A percentile compares a stretch with the other conserved stretches of the same genome.
Conservation (phyloP, 2,888 invertebrate genomes). For the Lepidocyrtoides sp. region DNA sequence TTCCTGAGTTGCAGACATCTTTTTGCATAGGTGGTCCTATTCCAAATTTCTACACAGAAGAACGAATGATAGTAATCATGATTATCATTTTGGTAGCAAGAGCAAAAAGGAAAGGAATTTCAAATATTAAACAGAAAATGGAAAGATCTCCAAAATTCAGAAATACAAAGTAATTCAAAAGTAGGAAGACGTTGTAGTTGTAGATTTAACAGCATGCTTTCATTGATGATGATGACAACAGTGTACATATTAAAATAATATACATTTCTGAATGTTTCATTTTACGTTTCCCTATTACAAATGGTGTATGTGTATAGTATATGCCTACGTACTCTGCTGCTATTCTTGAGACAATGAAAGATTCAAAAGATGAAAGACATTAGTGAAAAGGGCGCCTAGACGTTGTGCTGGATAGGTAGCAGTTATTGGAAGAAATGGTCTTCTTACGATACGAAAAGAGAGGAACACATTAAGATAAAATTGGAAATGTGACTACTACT, state of each 20-base stretch:
- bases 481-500: slow-evolving; percentile 62
- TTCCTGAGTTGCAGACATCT: slow-evolving; percentile 8
- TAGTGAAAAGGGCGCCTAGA: background rate
- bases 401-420: slow-evolving; percentile 6
- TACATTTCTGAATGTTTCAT: slow-evolving; percentile 47
- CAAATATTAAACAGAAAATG: background rate
- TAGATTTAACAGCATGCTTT: background rate
- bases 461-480: slow-evolving; percentile 62
- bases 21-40: background rate
- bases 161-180: slow-evolving; percentile 21
- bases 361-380: slow-evolving; percentile 30
- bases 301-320: too few relatives aligned
- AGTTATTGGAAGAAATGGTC: background rate
- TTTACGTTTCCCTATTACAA: background rate
- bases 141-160: background rate
- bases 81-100: background rate
- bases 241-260: slow-evolving; percentile 42
- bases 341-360: slow-evolving; percentile 35
- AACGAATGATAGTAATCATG: background rate
- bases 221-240: slow-evolving; percentile 7
- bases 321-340: too few relatives aligned
- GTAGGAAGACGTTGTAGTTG: background rate
- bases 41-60: background rate
- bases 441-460: slow-evolving; percentile 1
- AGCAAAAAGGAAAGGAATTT: too few relatives aligned